Base-by-base conservation (phyloP, 1,140 invertebrate species). In the Amyelois transitella region DNA sequence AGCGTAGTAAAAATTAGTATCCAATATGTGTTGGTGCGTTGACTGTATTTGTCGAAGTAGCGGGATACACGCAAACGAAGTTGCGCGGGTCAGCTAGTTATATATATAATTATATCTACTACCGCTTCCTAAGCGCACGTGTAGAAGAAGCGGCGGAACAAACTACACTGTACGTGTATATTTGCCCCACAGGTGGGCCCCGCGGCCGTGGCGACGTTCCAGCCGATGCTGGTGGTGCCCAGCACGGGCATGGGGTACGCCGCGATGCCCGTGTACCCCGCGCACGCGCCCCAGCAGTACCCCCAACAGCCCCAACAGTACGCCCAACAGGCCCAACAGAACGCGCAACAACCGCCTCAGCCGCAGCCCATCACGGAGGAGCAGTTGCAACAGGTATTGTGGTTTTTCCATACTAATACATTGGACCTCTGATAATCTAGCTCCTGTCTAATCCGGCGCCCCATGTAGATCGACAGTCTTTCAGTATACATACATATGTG, bases 201-300 rank as follows among this genome's bases (percentile, higher is more conserved):
- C 2, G 75, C 81, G 5, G 64, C 82, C 0, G 70, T 81, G 38
- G 61, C 78, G 0, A 61, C 75, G 5, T 88, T 82, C 61, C 85
- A 89, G 6, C 91, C 92, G n/a, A 80, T 94, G 51, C 86, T 94
- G 77, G 91, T 94, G 88, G 90, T 93, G 17, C 92, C 92, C 6
- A 75, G 87, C 88, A 85, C 81, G 1, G 84, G 73, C 28, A 77
- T 81, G 76, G 85, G 79, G n/a, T 86, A 84, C 63, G 75, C 87
- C 18, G 83, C 90, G 3, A 84, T 91, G 81, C 88, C 89, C 3
- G 76, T 91, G 61, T 89, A 91, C 86, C 64, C 86, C 55, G 80
- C 72, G 25, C 67, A n/a, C n/a, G n/a, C 64, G 20, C 66, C 32
- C 22, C 48, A 38, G 51, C 68, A 51, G 52, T 62, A 69, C 48